phyloP scores from a whole-genome alignment of 2,888 invertebrate species.

The Eupeodes latifasciatus region DNA sequence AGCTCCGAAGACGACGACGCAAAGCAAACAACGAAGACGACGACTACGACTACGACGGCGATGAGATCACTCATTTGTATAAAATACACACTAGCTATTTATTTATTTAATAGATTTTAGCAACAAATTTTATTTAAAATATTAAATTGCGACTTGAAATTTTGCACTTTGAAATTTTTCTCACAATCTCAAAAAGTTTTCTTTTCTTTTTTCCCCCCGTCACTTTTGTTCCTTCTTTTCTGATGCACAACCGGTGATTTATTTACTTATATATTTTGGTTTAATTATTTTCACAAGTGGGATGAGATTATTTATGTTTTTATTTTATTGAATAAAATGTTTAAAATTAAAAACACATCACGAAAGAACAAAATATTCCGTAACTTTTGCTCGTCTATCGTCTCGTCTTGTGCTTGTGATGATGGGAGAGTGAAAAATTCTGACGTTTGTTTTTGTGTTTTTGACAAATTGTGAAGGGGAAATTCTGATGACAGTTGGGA shows the following conservation, averaged over 20 bases:
- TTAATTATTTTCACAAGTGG: neutral
- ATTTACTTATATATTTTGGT: neutral
- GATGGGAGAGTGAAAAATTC: conserved; percentile 49
- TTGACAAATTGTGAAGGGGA: conserved; percentile 21
- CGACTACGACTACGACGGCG: neutral
- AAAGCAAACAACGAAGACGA: neutral
- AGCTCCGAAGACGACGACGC: conserved; percentile 9
- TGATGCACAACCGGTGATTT: neutral
- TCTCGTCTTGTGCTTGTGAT: neutral
- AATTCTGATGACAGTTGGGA: conserved; percentile 15
- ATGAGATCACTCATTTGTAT: conserved; percentile 37
- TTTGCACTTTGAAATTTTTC: neutral
- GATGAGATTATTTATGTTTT: conserved; percentile 7
- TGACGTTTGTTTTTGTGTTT: conserved; percentile 31
- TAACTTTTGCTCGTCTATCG: conserved; percentile 21
- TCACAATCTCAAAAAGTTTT: neutral
- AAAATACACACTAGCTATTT: neutral
- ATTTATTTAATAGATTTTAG: conserved; percentile 21
- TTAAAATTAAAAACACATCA: conserved; percentile 46
- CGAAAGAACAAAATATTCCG: conserved; percentile 62
- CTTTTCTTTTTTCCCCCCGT: neutral
- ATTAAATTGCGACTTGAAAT: conserved; percentile 65
- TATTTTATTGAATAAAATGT: neutral
- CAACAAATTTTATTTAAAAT: conserved; percentile 14
- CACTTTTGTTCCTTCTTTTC: neutral